These are phyloP conservation scores for Caenorhabditis angaria DNA, from an alignment of 2,888 invertebrate species.

Conservation along the genomic window DNA sequence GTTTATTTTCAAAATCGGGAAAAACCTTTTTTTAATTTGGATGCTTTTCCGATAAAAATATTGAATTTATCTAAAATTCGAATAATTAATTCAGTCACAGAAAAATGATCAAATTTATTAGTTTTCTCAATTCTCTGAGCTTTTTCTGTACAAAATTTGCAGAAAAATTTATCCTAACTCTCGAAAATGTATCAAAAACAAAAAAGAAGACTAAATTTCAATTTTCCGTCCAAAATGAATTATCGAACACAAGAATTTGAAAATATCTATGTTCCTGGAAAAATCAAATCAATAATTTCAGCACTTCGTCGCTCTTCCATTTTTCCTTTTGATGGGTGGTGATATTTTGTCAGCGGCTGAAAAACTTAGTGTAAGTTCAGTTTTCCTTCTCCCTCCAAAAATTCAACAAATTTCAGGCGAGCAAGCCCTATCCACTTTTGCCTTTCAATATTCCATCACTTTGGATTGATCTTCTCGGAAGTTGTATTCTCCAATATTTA, in stretches of 20 bases:
- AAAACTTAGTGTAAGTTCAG: conserved; percentile 78
- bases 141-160: too few species aligned
- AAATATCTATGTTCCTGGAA: too few species aligned
- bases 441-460: conserved; percentile 55
- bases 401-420: conserved; percentile 7
- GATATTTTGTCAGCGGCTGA: conserved; percentile 83
- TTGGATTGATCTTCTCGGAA: conserved; percentile 64
- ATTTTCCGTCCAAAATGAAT: too few species aligned
- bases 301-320: conserved; percentile 89
- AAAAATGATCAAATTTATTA: too few species aligned
- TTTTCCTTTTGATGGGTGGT: conserved; percentile 83
- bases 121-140: too few species aligned
- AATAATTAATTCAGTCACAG: too few species aligned
- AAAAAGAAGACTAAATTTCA: too few species aligned
- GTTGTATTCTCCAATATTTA: conserved; percentile 76
- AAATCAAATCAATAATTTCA: conserved; percentile 71
- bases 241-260: background rate
- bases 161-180: too few species aligned
- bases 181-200: too few species aligned
- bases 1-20: conserved; percentile 28
- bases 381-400: background rate
- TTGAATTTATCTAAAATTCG: too few species aligned
- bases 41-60: too few species aligned
- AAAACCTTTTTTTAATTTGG: background rate
- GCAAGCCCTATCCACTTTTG: conserved; percentile 31